Conservation (phyloP, 2,113 vertebrate species). For the Brachypteracias leptosomus region DNA sequence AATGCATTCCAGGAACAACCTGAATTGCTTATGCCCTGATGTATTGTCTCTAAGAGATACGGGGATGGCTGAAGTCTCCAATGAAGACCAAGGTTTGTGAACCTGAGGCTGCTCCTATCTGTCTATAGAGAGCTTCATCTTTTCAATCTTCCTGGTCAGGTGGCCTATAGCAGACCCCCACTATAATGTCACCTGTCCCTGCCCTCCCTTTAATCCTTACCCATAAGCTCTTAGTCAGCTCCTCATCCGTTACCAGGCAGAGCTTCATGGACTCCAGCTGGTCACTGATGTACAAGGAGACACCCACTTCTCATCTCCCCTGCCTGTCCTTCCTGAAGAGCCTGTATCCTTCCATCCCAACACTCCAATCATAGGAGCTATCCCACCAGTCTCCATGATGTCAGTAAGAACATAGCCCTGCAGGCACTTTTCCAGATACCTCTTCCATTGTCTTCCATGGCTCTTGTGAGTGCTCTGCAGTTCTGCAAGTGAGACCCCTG, state of each 20-base stretch:
- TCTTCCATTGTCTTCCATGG: not conserved
- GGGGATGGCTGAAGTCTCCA: not conserved
- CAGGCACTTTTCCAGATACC: not conserved
- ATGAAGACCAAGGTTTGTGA: not conserved
- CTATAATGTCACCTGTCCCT: not conserved
- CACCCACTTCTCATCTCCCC: not conserved
- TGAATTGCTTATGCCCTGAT: not conserved
- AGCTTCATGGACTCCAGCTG: not conserved
- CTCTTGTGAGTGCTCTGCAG: not conserved
- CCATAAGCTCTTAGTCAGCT: not conserved
- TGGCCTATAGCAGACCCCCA: not conserved
- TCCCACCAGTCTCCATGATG: no score
- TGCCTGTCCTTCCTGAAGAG: not conserved
- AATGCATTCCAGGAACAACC: not conserved
- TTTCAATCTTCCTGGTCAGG: not conserved
- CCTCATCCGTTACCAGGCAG: not conserved
- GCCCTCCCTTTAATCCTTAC: not conserved
- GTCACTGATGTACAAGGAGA: not conserved
- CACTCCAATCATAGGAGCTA: not conserved
- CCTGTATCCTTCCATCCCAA: not conserved
- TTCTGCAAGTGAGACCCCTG: not conserved
- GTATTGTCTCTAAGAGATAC: not conserved
- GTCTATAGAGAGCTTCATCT: not conserved
- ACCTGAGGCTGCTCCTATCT: not conserved
- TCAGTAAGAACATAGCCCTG: not conserved